Conservation (phyloP, 2,113 vertebrate species). For the Cepphus grylle region DNA sequence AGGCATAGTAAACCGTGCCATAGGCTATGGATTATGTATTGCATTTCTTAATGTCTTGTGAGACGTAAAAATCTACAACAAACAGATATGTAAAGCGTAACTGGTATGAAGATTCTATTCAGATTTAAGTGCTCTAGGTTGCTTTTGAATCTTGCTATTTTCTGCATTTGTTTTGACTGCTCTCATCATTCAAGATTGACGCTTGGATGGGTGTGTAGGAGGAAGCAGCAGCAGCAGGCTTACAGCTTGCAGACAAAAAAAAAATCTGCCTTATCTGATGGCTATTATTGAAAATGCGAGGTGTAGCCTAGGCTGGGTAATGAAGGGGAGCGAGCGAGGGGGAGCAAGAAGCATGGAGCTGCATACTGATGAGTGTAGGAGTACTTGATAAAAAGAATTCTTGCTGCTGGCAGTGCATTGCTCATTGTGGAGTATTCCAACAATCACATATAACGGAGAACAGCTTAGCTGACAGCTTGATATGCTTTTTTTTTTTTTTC, state of each 20-base stretch:
- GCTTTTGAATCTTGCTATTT: constrained; percentile 80
- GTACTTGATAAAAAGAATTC: constrained; percentile 97
- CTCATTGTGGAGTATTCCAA: constrained; percentile 85
- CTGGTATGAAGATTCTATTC: constrained; percentile 73
- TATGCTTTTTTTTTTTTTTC: constrained; percentile 47
- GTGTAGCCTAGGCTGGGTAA: constrained; percentile 86
- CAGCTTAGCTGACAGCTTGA: constrained; percentile 81
- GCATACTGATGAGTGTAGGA: constrained; percentile 99
- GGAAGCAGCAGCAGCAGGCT: constrained; percentile 81
- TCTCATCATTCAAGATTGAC: constrained; percentile 84
- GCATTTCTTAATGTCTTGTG: constrained; percentile 60
- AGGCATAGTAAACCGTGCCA: constrained; percentile 17
- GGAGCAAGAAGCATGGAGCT: constrained; percentile 84
- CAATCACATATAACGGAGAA: constrained; percentile 79
- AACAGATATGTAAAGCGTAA: constrained; percentile 67
- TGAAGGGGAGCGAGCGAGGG: constrained; percentile 82
- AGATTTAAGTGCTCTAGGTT: constrained; percentile 73
- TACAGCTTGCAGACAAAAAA: constrained; percentile 90
- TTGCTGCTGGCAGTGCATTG: constrained; percentile 86
- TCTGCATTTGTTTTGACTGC: constrained; percentile 83
- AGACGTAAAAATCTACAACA: constrained; percentile 74
- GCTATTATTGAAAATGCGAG: constrained; percentile 90
- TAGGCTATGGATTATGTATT: constrained; percentile 59
- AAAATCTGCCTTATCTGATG: constrained; percentile 88
- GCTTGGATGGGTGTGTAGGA: constrained; percentile 84